Evolutionary conservation across 2,113 vertebrate species (phyloP).

Genomic region (Laticauda laticaudata): DNA sequence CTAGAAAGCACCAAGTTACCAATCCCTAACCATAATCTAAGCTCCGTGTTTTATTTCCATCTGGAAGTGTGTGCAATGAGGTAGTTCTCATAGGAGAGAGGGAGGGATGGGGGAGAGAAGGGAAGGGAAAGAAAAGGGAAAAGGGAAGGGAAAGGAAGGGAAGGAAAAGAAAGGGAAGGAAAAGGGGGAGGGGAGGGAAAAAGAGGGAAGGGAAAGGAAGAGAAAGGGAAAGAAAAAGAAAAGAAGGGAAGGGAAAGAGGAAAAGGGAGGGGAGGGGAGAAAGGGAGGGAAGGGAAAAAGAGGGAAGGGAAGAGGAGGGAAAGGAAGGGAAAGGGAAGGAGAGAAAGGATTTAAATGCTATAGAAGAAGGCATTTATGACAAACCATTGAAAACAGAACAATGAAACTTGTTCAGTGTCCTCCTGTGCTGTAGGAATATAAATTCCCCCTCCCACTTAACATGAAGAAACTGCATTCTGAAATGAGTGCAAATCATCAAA

Average conservation of each 20-base stretch:
- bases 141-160: rapidly evolving
- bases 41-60: neutral
- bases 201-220: no score
- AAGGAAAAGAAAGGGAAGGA: no score
- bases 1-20: neutral
- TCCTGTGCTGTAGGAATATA: neutral
- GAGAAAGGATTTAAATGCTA: neutral
- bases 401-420: neutral
- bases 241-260: no score
- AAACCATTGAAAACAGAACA: neutral
- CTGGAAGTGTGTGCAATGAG: constrained; percentile 21
- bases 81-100: constrained; percentile 25
- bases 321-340: neutral
- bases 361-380: neutral
- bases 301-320: no score
- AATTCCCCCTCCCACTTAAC: neutral
- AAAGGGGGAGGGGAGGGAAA: neutral
- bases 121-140: neutral
- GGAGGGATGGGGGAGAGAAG: neutral
- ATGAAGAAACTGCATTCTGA: neutral
- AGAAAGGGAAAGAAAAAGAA: no score
- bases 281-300: neutral
- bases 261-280: neutral
- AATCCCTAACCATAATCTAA: neutral
- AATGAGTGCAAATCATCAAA: neutral